A percentile compares a stretch with the other conserved stretches of the same genome.
Evolutionary conservation across 2,888 invertebrate species (phyloP).

Genomic region (Hartigia nigra): DNA sequence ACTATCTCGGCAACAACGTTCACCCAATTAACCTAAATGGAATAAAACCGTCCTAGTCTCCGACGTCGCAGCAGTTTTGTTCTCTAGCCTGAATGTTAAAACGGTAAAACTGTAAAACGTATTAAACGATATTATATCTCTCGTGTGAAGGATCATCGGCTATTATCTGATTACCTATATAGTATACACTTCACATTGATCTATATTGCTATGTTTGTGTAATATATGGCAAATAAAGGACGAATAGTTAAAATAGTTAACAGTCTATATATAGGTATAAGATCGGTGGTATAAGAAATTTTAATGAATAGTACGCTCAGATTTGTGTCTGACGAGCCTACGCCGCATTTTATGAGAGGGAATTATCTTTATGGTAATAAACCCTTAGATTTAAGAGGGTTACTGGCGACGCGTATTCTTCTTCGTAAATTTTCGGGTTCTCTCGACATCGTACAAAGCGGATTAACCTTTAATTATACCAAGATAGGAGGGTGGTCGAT

Average conservation of each 20-base stretch:
- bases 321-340: background rate
- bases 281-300: background rate
- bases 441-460: slow-evolving; percentile 2
- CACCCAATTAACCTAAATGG: slow-evolving; percentile 22
- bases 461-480: background rate
- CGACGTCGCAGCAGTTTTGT: background rate
- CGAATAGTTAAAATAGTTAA: background rate
- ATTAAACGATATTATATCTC: background rate
- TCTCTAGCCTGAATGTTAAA: background rate
- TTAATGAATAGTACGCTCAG: background rate
- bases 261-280: background rate
- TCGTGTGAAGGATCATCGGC: background rate
- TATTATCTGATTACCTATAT: background rate
- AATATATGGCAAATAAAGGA: background rate
- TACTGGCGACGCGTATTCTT: background rate
- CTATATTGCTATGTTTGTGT: background rate
- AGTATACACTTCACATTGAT: background rate
- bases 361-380: background rate
- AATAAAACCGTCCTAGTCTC: slow-evolving; percentile 15
- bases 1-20: background rate
- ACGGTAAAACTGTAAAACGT: background rate
- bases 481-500: background rate
- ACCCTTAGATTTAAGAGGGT: background rate
- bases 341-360: background rate
- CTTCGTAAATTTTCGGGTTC: background rate